phyloP scores from a whole-genome alignment of 2,113 vertebrate species.

The Chunga burmeisteri region DNA sequence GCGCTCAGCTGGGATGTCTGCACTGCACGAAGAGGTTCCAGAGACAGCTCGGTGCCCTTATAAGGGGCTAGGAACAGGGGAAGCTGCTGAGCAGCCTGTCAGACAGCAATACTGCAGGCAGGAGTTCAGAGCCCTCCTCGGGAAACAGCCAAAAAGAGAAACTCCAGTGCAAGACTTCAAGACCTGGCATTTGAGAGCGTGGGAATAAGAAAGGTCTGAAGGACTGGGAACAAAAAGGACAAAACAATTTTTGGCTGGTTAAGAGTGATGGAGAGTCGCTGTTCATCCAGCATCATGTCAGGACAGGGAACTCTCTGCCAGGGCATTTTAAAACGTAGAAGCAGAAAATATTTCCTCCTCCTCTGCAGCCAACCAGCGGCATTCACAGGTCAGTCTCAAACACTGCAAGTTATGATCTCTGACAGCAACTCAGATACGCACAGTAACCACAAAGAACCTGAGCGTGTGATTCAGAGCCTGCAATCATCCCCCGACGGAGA shows the following conservation, averaged over 20 bases:
- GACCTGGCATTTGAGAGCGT: constrained; percentile 46
- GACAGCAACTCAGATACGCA: background rate
- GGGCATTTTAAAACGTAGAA: constrained; percentile 23
- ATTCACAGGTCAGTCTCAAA: constrained; percentile 10
- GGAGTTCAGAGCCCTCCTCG: constrained; percentile 9
- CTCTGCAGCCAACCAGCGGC: constrained; percentile 9
- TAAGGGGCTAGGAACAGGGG: constrained; percentile 25
- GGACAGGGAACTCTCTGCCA: constrained; percentile 23
- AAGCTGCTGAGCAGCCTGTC: background rate
- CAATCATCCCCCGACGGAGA: background rate
- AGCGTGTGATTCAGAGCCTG: background rate
- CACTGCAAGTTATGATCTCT: background rate
- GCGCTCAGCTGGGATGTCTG: background rate
- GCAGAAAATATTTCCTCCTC: constrained; percentile 8
- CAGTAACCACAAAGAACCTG: background rate
- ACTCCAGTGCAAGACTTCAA: background rate
- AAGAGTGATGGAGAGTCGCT: background rate
- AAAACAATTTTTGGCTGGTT: constrained; percentile 14
- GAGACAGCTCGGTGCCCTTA: constrained; percentile 33
- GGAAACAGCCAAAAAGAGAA: constrained; percentile 29
- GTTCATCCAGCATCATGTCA: constrained; percentile 35
- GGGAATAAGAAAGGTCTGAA: constrained; percentile 46
- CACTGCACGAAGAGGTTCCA: background rate
- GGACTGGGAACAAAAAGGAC: constrained; percentile 26
- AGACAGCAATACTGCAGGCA: background rate